These are phyloP conservation scores for Prunella fulvescens DNA, from an alignment of 2,113 vertebrate species.

Conservation along the genomic window DNA sequence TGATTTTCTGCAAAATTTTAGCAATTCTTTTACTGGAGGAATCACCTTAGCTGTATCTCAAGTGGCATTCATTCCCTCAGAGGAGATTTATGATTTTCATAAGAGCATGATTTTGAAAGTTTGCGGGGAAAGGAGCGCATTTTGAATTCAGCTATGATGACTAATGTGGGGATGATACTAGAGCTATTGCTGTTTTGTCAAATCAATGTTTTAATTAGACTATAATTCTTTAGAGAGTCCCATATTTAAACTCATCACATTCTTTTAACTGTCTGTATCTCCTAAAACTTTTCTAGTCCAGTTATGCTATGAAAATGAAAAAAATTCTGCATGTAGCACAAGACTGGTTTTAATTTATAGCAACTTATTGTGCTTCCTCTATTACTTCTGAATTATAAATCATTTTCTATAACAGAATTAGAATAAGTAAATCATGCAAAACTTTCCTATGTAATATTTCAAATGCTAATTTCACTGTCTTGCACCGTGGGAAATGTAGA, in stretches of 20 bases:
- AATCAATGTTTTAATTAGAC: constrained; percentile 21
- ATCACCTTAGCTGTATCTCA: neutral
- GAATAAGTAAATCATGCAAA: neutral
- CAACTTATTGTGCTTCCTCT: neutral
- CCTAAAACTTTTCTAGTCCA: neutral
- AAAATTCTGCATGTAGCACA: neutral
- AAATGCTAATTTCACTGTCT: neutral
- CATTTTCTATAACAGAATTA: neutral
- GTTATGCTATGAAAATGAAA: neutral
- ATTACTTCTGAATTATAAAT: constrained; percentile 14
- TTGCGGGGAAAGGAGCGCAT: neutral
- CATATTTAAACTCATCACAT: neutral
- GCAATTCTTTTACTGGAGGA: neutral
- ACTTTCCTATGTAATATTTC: neutral
- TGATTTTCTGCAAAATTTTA: neutral
- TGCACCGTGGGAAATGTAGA: neutral
- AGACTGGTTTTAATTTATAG: neutral
- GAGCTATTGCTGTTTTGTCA: constrained; percentile 4
- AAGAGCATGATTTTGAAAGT: neutral
- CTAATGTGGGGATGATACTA: neutral
- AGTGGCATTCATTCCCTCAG: neutral
- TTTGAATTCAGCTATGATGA: neutral
- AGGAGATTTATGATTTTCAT: constrained; percentile 3
- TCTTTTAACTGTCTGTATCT: neutral
- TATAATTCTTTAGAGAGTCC: constrained; percentile 12